Percentiles rank a stretch among this genome's conserved stretches.
These are phyloP conservation scores for Agriotes lineatus DNA, from an alignment of 2,888 invertebrate species.

Conservation along the genomic window DNA sequence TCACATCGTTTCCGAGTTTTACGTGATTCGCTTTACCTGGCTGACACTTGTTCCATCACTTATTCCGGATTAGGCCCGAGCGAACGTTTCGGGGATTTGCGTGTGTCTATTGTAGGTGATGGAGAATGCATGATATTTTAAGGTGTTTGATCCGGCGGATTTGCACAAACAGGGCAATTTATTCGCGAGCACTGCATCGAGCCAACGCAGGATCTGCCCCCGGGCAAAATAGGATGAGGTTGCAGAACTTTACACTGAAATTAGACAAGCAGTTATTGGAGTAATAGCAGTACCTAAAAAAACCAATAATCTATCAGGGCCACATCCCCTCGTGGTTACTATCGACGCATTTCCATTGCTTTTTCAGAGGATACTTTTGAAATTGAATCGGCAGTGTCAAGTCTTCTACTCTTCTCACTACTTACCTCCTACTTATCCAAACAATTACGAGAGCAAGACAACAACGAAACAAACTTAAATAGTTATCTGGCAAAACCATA, in stretches of 20 bases:
- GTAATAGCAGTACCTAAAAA: constrained; percentile 40
- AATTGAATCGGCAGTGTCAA: constrained; percentile 43
- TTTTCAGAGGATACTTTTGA: constrained; percentile 44
- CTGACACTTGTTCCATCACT: constrained; percentile 9
- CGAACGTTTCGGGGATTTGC: background rate
- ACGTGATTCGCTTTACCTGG: constrained; percentile 1
- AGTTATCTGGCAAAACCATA: constrained; percentile 60
- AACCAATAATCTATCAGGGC: constrained; percentile 39
- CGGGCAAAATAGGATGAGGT: background rate
- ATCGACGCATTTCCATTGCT: constrained; percentile 44
- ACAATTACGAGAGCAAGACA: constrained; percentile 66
- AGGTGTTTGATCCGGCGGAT: background rate
- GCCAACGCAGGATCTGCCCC: constrained; percentile 21
- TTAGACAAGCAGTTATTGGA: constrained; percentile 7
- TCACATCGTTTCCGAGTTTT: constrained; percentile 8
- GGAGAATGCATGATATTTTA: background rate
- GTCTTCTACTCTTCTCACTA: constrained; percentile 48
- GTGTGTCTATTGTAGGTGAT: background rate
- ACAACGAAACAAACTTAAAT: constrained; percentile 68
- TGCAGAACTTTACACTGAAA: constrained; percentile 9
- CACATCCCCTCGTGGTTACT: constrained; percentile 37
- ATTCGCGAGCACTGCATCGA: background rate
- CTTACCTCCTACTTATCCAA: constrained; percentile 68
- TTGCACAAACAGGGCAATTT: background rate
- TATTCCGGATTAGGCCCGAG: background rate